A percentile compares a stretch with the other conserved stretches of the same genome.
Evolutionary conservation across 92 coral and sea anemone species (phyloP).

Genomic region (Umimayanthus chanpuru): DNA sequence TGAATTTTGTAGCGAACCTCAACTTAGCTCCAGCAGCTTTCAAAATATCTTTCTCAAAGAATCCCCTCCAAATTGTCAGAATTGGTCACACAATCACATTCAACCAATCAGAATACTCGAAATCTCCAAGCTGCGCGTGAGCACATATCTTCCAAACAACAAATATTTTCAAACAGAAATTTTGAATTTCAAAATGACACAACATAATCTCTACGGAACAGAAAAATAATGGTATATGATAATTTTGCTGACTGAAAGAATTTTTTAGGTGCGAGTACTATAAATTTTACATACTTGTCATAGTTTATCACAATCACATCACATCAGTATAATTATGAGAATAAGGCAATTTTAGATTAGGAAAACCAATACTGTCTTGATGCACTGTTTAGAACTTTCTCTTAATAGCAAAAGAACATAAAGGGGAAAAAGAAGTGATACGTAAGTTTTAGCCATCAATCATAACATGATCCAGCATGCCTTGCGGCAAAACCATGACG

Average conservation of each 20-base stretch:
- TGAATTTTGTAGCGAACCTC: no score
- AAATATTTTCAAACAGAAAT: background rate
- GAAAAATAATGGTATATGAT: background rate
- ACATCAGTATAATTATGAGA: background rate
- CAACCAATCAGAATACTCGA: no score
- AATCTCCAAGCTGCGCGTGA: no score
- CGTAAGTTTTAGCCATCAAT: constrained; percentile 14
- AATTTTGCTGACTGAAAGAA: background rate
- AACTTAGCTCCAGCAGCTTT: no score
- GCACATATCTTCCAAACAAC: no score
- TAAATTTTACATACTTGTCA: constrained; percentile 8
- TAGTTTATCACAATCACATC: constrained; percentile 5
- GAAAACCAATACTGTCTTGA: background rate
- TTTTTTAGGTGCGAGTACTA: background rate
- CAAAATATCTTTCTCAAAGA: no score
- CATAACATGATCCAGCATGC: constrained; percentile 80
- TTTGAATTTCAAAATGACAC: background rate
- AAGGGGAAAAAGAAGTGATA: background rate
- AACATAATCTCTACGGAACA: no score
- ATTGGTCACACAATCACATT: no score
- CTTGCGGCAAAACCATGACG: constrained; percentile 60
- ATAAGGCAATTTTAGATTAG: background rate
- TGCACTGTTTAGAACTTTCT: background rate
- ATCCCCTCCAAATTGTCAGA: no score
- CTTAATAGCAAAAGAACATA: background rate